Conservation (phyloP, 2,797 vertebrate species). For the Cottoperca gobio region DNA sequence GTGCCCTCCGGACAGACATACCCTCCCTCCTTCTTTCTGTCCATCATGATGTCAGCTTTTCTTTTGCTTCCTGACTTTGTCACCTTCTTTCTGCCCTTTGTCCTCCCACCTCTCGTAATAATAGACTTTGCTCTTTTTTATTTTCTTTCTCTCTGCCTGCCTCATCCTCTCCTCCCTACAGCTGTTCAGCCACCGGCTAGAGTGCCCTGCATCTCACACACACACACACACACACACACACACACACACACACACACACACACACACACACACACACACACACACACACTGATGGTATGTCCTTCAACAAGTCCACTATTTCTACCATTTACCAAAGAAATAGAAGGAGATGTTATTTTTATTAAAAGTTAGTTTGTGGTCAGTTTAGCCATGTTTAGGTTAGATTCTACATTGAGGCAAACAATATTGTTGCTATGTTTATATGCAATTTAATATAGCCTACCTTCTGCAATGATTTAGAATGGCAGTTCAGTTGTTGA, state of each 20-base stretch:
- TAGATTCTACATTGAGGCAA: background rate
- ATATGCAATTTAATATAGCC: background rate
- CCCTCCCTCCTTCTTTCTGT: constrained; percentile 34
- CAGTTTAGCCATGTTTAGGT: background rate
- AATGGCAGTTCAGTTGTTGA: background rate
- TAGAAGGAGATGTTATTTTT: background rate
- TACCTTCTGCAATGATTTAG: background rate
- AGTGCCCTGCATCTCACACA: constrained; percentile 31
- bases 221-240: background rate
- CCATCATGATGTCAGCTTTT: constrained; percentile 61
- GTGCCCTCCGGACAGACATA: background rate
- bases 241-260: constrained; percentile 3
- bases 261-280: background rate
- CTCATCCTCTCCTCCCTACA: constrained; percentile 54
- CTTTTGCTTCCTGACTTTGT: constrained; percentile 38
- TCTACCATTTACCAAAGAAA: background rate
- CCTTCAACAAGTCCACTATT: constrained; percentile 3
- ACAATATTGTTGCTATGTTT: background rate
- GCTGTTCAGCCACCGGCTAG: constrained; percentile 53
- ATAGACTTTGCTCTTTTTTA: constrained; percentile 34
- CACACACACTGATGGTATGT: constrained; percentile 19
- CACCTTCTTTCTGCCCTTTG: constrained; percentile 56
- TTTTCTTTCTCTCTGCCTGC: background rate
- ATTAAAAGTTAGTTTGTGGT: background rate
- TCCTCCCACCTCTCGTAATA: constrained; percentile 42